Base-by-base conservation (phyloP, 2,888 invertebrate species). In the Pyrrhosoma nymphula region DNA sequence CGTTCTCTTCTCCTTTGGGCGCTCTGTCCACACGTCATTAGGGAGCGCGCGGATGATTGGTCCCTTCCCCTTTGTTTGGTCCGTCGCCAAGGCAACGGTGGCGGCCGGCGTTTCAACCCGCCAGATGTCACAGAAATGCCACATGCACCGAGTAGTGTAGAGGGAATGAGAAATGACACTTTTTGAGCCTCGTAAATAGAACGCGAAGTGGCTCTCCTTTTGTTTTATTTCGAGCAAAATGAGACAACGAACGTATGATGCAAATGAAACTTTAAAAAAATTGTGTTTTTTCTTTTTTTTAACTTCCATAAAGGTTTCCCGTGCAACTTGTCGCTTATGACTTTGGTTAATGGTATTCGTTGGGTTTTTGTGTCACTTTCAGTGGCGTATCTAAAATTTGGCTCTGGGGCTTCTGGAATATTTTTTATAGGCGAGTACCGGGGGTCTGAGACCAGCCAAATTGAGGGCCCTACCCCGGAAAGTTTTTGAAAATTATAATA, bases 21-120 rank as follows among this genome's bases (percentile, higher is more conserved):
- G 93, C 93, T 93, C 93, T 93, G 93, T 93, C 93, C 93, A 93
- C 93, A 93, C 93, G 93, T 69, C 93, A 93, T 93, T 93, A 93
- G 47, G 69, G 93, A 93, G 93, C 23, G n/a, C 93, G 93, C 93
- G 93, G 93, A 93, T 93, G 93, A 93, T 93, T 93, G 93, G 93
- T 93, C 63, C 69, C 93, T 75, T 93, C 47, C 93, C 93, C 75
- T 93, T 93, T 93, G 93, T 93, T 93, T 69, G 93, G 93, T 93
- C 69, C 93, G 93, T 93, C 69, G 69, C 93, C 93, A 93, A 93
- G 93, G 93, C 69, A 69, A 93, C 93, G 60, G 60, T 8, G 91
- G 63, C 47, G 55, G 63, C 69, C 63, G 93, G 93, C 93, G 69
- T 93, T 93, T 93, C 93, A 93, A 93, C 75, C 47, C 69, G 69